These are phyloP conservation scores for Microtus richardsoni DNA, from an alignment of 2,113 vertebrate genomes.

Conservation along the genomic window DNA sequence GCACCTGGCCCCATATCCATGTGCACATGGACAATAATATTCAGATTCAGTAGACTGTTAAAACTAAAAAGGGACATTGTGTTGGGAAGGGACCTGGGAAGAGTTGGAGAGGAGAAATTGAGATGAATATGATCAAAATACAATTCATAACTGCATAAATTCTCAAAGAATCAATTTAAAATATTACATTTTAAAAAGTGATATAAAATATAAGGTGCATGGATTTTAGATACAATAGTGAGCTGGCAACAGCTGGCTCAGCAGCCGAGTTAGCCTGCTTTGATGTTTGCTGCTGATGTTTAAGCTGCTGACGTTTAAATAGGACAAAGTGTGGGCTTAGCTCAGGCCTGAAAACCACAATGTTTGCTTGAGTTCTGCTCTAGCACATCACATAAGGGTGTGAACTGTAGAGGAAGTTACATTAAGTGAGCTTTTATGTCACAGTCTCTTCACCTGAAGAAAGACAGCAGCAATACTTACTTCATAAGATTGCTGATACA, in stretches of 20 bases:
- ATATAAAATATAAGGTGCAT: neutral
- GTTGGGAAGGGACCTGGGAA: neutral
- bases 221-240: neutral
- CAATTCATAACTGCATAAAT: no score
- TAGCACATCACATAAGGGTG: no score
- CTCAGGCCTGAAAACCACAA: fast-evolving
- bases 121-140: neutral
- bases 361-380: neutral
- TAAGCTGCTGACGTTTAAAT: neutral
- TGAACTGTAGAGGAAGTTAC: neutral
- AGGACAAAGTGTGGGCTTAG: neutral
- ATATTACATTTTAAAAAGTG: neutral
- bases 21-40: neutral
- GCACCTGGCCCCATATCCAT: neutral
- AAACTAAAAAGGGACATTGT: neutral
- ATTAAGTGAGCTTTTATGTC: neutral
- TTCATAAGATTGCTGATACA: neutral
- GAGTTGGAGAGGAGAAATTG: neutral
- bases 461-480: neutral
- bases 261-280: neutral
- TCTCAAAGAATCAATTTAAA: neutral
- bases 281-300: neutral
- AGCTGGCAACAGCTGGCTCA: neutral
- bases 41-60: neutral
- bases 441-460: neutral